These are phyloP conservation scores for Scartelaos histophorus DNA, from an alignment of 2,113 vertebrate species.

Conservation along the genomic window DNA sequence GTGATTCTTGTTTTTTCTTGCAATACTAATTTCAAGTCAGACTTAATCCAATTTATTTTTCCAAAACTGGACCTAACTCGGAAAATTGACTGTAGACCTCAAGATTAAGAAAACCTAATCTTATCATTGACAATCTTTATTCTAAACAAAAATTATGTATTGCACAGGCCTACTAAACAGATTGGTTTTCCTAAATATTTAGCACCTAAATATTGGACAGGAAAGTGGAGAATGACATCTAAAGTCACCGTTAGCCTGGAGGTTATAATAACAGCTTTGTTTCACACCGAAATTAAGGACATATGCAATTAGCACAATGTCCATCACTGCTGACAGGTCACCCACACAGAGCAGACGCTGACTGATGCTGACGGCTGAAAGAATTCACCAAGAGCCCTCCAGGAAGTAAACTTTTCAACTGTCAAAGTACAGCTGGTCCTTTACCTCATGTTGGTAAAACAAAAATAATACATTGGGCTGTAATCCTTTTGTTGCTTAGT, in stretches of 20 bases:
- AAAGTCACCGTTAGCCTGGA: background rate
- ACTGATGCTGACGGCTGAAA: constrained; percentile 39
- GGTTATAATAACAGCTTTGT: constrained; percentile 31
- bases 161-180: background rate
- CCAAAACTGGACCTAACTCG: too few relatives aligned
- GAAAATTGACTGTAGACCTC: too few relatives aligned
- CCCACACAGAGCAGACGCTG: constrained; percentile 46
- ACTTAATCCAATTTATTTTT: too few relatives aligned
- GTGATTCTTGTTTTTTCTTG: too few relatives aligned
- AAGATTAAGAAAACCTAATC: too few relatives aligned
- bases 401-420: background rate
- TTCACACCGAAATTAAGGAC: constrained; percentile 18
- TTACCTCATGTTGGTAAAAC: background rate
- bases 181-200: background rate
- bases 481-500: too few relatives aligned
- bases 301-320: constrained; percentile 29
- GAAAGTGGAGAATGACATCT: background rate
- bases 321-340: constrained; percentile 28
- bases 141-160: background rate
- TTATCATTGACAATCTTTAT: too few relatives aligned
- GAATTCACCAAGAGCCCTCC: constrained; percentile 11
- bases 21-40: too few relatives aligned
- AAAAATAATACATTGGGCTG: too few relatives aligned
- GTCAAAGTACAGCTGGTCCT: background rate
- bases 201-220: background rate